Percentiles rank a stretch among this genome's conserved stretches.
Conservation (phyloP, 2,888 invertebrate genomes). For the Prosopocoilus inquinatus region DNA sequence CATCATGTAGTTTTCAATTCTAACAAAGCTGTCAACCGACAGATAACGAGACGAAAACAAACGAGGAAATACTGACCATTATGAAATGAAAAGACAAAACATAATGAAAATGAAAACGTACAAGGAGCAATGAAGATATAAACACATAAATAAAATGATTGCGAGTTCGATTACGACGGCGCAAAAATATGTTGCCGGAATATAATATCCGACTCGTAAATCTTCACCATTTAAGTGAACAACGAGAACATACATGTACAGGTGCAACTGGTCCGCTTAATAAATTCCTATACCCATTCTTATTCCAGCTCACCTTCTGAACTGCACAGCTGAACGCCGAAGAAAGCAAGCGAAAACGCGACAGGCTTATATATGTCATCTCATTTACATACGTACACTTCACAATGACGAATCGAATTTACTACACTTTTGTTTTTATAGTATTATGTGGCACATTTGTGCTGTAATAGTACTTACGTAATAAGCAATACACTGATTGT, state of each 20-base stretch:
- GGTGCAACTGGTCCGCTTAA: conserved; percentile 28
- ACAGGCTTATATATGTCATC: neutral
- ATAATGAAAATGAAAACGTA: neutral
- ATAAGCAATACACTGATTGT: no score
- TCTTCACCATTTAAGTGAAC: neutral
- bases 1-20: no score
- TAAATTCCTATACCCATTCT: conserved; percentile 18
- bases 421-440: no score
- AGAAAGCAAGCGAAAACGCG: conserved; percentile 1
- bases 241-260: conserved; percentile 19
- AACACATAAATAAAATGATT: conserved; percentile 1
- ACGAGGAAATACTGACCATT: no score
- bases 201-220: conserved; percentile 2
- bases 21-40: no score
- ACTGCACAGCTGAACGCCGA: conserved; percentile 6
- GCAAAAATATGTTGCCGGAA: neutral
- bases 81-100: no score
- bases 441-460: no score
- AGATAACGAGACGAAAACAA: no score
- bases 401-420: neutral
- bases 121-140: neutral
- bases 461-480: no score
- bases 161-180: neutral
- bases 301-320: conserved; percentile 17
- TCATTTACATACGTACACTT: neutral